A percentile compares a stretch with the other conserved stretches of the same genome.
phyloP scores from a whole-genome alignment of 2,888 invertebrate genomes.

The Aethes cnicana region DNA sequence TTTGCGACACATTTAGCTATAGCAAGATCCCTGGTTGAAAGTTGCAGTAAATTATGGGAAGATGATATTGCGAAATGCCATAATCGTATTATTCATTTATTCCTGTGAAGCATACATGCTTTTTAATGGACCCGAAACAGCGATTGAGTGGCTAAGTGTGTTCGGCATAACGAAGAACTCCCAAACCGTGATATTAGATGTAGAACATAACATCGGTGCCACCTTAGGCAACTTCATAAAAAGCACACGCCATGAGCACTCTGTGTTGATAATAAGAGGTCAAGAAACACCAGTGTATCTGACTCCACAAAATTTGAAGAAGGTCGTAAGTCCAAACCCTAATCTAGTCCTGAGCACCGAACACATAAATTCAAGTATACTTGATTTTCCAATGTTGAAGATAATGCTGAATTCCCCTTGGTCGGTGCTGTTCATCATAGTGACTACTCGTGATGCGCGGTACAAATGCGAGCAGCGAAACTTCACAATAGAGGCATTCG shows the following conservation, averaged over 20 bases:
- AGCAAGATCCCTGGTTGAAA: too few species aligned
- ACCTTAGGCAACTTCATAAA: conserved; percentile 4
- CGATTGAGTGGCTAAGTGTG: neutral
- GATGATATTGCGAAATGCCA: neutral
- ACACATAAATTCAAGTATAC: conserved; percentile 35
- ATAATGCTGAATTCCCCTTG: conserved; percentile 37
- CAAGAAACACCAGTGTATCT: neutral
- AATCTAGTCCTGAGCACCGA: conserved; percentile 40
- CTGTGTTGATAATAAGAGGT: conserved; percentile 5
- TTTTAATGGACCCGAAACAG: neutral
- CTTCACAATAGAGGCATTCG: conserved; percentile 36
- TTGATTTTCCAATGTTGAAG: conserved; percentile 31
- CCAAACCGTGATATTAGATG: conserved; percentile 11
- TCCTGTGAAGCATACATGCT: neutral
- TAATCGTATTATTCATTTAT: neutral
- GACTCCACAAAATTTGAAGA: neutral
- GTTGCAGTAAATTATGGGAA: neutral
- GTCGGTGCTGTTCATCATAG: conserved; percentile 44
- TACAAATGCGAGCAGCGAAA: conserved; percentile 43
- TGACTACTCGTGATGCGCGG: conserved; percentile 37
- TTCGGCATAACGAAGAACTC: neutral
- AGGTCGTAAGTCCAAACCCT: conserved; percentile 8
- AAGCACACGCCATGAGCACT: conserved; percentile 4
- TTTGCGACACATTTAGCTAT: too few species aligned
- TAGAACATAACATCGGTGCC: conserved; percentile 5